Evolutionary conservation across 2,113 vertebrate genomes (phyloP).

Genomic region (Coregonus clupeaformis): DNA sequence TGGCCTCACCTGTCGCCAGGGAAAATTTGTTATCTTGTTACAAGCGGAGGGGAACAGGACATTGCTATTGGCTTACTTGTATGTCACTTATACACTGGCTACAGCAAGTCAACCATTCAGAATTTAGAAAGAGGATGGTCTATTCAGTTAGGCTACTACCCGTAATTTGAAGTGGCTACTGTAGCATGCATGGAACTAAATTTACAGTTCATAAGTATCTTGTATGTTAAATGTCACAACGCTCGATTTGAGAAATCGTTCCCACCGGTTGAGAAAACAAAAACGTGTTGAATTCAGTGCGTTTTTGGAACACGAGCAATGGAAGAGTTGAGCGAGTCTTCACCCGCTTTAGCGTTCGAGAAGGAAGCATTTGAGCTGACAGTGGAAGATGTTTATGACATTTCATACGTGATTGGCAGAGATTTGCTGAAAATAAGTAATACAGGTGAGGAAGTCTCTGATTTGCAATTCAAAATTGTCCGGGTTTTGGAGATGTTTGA

Average conservation of each 20-base stretch:
- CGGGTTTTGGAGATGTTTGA: constrained; percentile 93
- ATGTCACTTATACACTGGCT: constrained; percentile 6
- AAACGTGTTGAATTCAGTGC: no score
- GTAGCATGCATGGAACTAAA: neutral
- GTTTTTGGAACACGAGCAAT: constrained; percentile 34
- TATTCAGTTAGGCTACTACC: neutral
- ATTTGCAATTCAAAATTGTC: constrained; percentile 91
- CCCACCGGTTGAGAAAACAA: neutral
- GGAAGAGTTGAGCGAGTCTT: constrained; percentile 59
- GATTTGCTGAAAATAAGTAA: constrained; percentile 84
- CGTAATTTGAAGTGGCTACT: neutral
- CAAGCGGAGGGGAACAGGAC: neutral
- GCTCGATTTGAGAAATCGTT: neutral
- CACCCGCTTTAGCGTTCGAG: constrained; percentile 80
- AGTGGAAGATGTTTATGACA: constrained; percentile 92
- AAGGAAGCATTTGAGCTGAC: constrained; percentile 87
- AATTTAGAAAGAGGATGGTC: neutral
- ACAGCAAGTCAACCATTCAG: neutral
- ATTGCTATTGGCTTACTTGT: constrained; percentile 49
- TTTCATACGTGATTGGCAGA: constrained; percentile 89
- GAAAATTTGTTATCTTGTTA: constrained; percentile 56
- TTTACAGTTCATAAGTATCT: neutral
- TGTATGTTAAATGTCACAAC: neutral
- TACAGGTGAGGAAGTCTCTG: constrained; percentile 76
- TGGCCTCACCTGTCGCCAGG: constrained; percentile 64